phyloP scores from a whole-genome alignment of 2,888 invertebrate genomes.

The Arge pagana region DNA sequence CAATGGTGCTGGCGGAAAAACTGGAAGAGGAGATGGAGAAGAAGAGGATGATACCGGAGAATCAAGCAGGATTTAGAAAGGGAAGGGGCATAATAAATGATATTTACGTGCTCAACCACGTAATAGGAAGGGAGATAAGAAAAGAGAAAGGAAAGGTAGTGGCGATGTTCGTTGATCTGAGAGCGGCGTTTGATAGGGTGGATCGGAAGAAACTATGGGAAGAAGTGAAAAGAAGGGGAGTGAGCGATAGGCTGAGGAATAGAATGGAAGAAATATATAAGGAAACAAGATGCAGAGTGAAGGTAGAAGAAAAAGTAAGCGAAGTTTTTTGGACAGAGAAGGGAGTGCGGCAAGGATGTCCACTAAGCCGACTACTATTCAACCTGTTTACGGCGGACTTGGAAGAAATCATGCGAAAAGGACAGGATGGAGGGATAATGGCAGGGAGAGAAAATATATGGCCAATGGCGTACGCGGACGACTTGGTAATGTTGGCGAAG shows the following conservation, averaged over 20 bases:
- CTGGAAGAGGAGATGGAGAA: conserved; percentile 17
- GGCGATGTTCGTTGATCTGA: conserved; percentile 25
- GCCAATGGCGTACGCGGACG: conserved; percentile 6
- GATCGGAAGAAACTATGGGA: conserved; percentile 20
- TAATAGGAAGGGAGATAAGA: conserved; percentile 19
- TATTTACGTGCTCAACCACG: conserved; percentile 20
- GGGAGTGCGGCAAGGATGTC: conserved; percentile 30
- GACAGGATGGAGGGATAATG: conserved; percentile 15
- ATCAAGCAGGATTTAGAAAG: conserved; percentile 27
- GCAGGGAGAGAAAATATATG: conserved; percentile 19
- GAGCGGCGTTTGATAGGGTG: conserved; percentile 24
- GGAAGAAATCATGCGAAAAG: conserved; percentile 14
- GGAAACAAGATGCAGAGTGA: conserved; percentile 20
- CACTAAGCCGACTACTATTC: conserved; percentile 26
- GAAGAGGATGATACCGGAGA: conserved; percentile 21
- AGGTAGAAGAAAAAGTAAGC: conserved; percentile 16
- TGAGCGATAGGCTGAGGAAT: conserved; percentile 22
- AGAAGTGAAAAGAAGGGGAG: conserved; percentile 14
- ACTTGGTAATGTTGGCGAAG: background rate
- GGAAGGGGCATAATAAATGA: conserved; percentile 24
- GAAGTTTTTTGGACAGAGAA: conserved; percentile 16
- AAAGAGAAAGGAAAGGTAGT: background rate
- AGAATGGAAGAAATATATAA: conserved; percentile 19
- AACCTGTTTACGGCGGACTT: conserved; percentile 26
- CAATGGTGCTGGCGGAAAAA: conserved; percentile 18